Evolutionary conservation across 2,797 vertebrate species (phyloP).

Genomic region (Helicolenus hilgendorfi): DNA sequence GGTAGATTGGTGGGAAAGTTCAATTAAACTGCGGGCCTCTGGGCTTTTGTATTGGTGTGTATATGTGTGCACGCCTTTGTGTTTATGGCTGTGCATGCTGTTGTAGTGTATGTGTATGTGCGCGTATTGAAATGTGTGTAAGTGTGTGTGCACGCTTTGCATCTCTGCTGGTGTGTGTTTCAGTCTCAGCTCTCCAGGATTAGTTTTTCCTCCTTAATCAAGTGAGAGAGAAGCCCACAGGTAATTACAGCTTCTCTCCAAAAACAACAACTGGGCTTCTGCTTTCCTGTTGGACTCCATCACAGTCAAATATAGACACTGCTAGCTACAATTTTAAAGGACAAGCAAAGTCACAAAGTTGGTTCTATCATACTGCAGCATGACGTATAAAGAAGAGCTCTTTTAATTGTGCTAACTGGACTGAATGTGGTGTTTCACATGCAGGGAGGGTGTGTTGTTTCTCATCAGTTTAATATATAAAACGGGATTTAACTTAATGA

Average conservation of each 20-base stretch:
- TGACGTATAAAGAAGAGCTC: background rate
- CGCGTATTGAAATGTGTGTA: constrained; percentile 32
- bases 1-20: constrained; percentile 82
- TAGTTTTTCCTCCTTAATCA: constrained; percentile 85
- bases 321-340: constrained; percentile 26
- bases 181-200: constrained; percentile 74
- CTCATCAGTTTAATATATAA: background rate
- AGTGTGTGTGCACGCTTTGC: constrained; percentile 41
- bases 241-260: constrained; percentile 79
- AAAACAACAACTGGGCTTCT: constrained; percentile 69
- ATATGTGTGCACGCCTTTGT: constrained; percentile 10
- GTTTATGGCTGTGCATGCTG: background rate
- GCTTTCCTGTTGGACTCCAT: constrained; percentile 61
- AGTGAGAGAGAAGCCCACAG: constrained; percentile 78
- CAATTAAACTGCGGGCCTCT: constrained; percentile 80
- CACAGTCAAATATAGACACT: constrained; percentile 48
- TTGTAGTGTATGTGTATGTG: background rate
- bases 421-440: background rate
- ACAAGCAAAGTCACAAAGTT: constrained; percentile 41
- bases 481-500: background rate
- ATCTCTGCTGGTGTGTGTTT: constrained; percentile 68
- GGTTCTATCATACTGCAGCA: background rate
- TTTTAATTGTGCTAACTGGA: background rate
- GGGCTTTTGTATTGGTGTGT: constrained; percentile 66
- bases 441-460: background rate